Evolutionary conservation across 2,797 vertebrate genomes (phyloP).

Genomic region (Numenius phaeopus): DNA sequence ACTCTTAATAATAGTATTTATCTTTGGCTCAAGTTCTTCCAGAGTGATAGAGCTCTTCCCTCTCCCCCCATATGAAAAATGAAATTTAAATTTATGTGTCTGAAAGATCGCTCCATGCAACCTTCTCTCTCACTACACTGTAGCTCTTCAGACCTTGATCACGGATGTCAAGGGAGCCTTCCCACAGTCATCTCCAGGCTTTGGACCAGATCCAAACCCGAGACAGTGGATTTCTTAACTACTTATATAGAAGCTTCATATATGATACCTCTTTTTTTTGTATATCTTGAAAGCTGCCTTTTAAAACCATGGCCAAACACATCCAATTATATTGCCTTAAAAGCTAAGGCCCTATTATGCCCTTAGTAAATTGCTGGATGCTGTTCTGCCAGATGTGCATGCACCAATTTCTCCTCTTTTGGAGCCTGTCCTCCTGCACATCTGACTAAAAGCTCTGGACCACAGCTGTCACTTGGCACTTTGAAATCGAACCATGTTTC

Average conservation of each 20-base stretch:
- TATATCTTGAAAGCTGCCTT: background rate
- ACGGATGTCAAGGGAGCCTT: background rate
- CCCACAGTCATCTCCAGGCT: background rate
- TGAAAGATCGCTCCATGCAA: background rate
- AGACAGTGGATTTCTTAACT: background rate
- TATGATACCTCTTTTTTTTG: background rate
- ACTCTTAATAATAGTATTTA: background rate
- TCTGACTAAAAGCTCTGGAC: background rate
- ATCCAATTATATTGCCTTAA: background rate
- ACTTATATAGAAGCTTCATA: background rate
- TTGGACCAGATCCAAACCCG: background rate
- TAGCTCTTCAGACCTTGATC: background rate
- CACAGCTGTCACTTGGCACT: background rate
- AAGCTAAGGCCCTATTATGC: background rate
- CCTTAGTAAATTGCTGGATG: background rate
- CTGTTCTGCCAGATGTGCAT: background rate
- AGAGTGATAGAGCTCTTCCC: background rate
- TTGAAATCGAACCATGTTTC: background rate
- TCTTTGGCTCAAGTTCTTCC: background rate
- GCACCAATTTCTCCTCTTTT: background rate
- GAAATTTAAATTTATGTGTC: background rate
- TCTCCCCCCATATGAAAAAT: background rate
- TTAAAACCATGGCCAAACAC: background rate
- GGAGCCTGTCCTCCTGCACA: background rate
- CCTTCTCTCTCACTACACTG: background rate